Evolutionary conservation across 2,113 vertebrate species (phyloP).

Genomic region (Catharus fuscescens): DNA sequence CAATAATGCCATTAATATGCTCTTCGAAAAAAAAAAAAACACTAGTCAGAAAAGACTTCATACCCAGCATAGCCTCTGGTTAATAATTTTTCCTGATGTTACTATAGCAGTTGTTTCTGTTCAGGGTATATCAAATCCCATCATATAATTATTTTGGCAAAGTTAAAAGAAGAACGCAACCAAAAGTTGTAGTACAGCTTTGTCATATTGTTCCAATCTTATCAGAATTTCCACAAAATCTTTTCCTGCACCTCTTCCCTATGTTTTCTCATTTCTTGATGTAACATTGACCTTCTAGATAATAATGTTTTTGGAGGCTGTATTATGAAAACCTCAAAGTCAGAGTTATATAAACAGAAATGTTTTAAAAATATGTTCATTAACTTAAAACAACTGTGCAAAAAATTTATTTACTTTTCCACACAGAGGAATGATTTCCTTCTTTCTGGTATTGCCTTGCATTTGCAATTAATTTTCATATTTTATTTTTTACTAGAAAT

Average conservation of each 20-base stretch:
- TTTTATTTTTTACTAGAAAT: background rate
- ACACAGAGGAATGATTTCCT: background rate
- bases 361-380: background rate
- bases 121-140: background rate
- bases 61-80: background rate
- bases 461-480: background rate
- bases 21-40: background rate
- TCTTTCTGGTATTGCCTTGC: background rate
- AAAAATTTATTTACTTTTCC: background rate
- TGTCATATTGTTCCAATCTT: background rate
- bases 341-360: background rate
- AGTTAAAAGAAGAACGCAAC: background rate
- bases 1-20: background rate
- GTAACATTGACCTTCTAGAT: background rate
- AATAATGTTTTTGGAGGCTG: slow-evolving; percentile 17
- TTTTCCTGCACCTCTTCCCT: slow-evolving; percentile 60
- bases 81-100: background rate
- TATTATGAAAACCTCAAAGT: background rate
- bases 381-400: background rate
- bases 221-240: background rate
- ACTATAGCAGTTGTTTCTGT: background rate
- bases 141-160: background rate
- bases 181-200: background rate
- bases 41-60: background rate
- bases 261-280: background rate